These are phyloP conservation scores for Chrysodeixis includens DNA, from an alignment of 2,888 invertebrate species.

Conservation along the genomic window DNA sequence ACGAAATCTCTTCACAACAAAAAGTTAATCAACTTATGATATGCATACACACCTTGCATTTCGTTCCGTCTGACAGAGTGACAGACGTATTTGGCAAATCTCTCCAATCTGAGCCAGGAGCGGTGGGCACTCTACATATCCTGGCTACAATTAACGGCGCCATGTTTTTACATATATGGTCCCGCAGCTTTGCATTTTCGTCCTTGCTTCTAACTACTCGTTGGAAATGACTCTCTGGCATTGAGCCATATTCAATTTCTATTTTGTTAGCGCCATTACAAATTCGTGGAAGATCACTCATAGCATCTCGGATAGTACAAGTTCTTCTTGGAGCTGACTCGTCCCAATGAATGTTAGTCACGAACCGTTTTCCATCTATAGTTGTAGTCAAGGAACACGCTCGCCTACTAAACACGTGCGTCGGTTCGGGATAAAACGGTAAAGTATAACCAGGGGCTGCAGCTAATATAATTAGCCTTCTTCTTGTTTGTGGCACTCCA, in stretches of 20 bases:
- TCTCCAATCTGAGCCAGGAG: slow-evolving; percentile 95
- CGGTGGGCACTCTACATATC: slow-evolving; percentile 92
- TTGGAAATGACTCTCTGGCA: slow-evolving; percentile 93
- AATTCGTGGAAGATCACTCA: slow-evolving; percentile 94
- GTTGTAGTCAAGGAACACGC: slow-evolving; percentile 89
- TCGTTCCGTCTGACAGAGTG: slow-evolving; percentile 92
- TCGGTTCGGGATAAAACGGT: slow-evolving; percentile 94
- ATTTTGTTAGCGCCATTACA: slow-evolving; percentile 92
- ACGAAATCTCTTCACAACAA: background rate
- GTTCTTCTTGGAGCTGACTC: slow-evolving; percentile 93
- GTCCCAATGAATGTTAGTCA: slow-evolving; percentile 89
- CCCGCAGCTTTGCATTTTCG: slow-evolving; percentile 89
- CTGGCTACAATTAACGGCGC: slow-evolving; percentile 93
- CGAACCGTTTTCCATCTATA: slow-evolving; percentile 84
- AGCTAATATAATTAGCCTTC: slow-evolving; percentile 94
- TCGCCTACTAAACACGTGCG: slow-evolving; percentile 92
- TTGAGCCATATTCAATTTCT: slow-evolving; percentile 92
- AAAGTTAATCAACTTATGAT: background rate
- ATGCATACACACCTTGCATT: slow-evolving; percentile 82
- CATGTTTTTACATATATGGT: slow-evolving; percentile 96
- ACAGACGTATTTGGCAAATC: slow-evolving; percentile 94
- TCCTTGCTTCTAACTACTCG: slow-evolving; percentile 90
- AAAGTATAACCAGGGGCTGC: slow-evolving; percentile 94
- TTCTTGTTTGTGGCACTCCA: slow-evolving; percentile 94
- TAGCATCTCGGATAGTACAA: slow-evolving; percentile 94